Percentiles rank a stretch among this genome's conserved stretches.
Conservation (phyloP, 2,797 vertebrate species). For the Pseudomugil gertrudae region DNA sequence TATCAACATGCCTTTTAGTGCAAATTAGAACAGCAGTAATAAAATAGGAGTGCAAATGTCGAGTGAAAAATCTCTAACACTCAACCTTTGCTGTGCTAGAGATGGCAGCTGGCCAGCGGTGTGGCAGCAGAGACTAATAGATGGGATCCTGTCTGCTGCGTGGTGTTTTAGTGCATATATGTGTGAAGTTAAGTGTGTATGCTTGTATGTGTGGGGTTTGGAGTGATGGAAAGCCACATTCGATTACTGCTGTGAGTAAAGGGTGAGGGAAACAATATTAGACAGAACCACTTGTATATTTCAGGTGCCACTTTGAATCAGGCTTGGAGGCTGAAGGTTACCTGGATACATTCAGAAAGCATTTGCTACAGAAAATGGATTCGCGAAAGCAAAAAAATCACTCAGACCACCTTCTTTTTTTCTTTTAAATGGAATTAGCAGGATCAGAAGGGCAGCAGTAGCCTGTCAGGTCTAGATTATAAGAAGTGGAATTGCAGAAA, state of each 20-base stretch:
- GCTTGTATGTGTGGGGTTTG: conserved; percentile 21
- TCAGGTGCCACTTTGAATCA: conserved; percentile 64
- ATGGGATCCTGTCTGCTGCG: conserved; percentile 43
- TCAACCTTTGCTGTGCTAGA: conserved; percentile 11
- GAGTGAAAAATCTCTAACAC: conserved; percentile 30
- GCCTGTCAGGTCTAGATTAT: conserved; percentile 19
- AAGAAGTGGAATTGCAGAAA: background rate
- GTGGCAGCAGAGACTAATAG: conserved; percentile 44
- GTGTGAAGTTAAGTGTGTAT: conserved; percentile 26
- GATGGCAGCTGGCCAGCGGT: conserved; percentile 38
- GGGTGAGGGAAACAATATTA: conserved; percentile 25
- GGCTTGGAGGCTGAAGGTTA: conserved; percentile 42
- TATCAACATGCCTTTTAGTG: conserved; percentile 39
- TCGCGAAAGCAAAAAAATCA: conserved; percentile 13
- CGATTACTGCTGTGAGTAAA: conserved; percentile 40
- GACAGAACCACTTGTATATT: conserved; percentile 49
- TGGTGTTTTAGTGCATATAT: conserved; percentile 15
- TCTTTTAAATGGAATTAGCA: background rate
- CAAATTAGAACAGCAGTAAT: conserved; percentile 33
- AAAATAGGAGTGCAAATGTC: conserved; percentile 19
- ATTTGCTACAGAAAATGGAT: conserved; percentile 41
- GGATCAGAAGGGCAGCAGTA: conserved; percentile 8
- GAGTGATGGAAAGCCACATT: conserved; percentile 57
- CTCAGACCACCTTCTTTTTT: background rate
- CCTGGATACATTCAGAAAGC: conserved; percentile 36